Percentiles rank a stretch among this genome's conserved stretches.
Evolutionary conservation across 2,797 vertebrate genomes (phyloP).

Genomic region (Anguilla megastoma): DNA sequence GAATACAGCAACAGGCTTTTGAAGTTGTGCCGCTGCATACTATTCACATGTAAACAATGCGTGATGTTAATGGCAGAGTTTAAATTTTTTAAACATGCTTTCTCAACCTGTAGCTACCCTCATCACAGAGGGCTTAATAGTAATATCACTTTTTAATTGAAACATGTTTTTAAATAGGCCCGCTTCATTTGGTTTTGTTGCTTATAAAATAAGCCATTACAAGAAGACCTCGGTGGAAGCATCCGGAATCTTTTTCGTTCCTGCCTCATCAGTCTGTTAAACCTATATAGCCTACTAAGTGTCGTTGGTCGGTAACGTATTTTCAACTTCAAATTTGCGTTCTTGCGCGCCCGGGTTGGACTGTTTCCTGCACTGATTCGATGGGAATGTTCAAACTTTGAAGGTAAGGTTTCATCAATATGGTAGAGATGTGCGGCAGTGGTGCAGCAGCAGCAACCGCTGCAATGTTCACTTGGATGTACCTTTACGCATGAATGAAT

Average conservation of each 20-base stretch:
- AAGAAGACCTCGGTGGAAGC: background rate
- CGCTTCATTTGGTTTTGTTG: background rate
- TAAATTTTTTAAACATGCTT: background rate
- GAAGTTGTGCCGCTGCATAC: background rate
- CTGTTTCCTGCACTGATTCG: constrained; percentile 10
- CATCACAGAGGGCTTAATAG: background rate
- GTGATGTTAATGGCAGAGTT: background rate
- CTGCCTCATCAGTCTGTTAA: background rate
- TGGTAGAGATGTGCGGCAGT: background rate
- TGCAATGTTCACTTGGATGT: background rate
- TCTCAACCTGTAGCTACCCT: background rate
- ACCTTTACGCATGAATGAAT: constrained; percentile 1
- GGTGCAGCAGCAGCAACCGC: background rate
- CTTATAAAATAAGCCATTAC: background rate
- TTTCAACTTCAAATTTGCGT: background rate
- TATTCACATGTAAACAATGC: background rate
- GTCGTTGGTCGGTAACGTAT: background rate
- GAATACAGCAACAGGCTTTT: constrained; percentile 4
- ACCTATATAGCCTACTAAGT: background rate
- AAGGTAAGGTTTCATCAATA: constrained; percentile 12
- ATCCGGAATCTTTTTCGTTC: background rate
- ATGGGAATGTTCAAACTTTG: constrained; percentile 22
- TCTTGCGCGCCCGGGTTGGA: constrained; percentile 4
- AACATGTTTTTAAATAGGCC: background rate
- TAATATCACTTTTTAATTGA: background rate